These are phyloP conservation scores for Piprites chloris DNA, from an alignment of 2,113 vertebrate species.

Conservation along the genomic window DNA sequence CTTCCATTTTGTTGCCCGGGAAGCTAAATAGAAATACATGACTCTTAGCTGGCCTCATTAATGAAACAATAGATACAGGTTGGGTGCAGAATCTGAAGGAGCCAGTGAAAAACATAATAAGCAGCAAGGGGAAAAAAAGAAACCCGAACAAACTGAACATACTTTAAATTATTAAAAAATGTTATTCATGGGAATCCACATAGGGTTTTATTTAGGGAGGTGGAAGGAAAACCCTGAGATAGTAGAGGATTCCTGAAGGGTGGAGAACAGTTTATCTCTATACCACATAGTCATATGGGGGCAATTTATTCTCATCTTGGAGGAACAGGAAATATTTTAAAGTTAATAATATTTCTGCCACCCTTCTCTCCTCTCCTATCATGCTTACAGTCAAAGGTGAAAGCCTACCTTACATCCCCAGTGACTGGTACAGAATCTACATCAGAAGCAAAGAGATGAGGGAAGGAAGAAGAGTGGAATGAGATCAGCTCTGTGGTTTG, in stretches of 20 bases:
- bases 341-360: conserved; percentile 60
- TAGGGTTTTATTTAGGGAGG: not conserved
- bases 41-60: not conserved
- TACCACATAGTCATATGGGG: conserved; percentile 24
- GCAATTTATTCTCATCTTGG: conserved; percentile 64
- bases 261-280: conserved; percentile 2
- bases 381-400: conserved; percentile 61
- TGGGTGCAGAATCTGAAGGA: not conserved
- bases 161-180: conserved; percentile 25
- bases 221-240: conserved; percentile 1
- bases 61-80: not conserved
- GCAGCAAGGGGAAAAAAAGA: not conserved
- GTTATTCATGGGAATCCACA: not conserved
- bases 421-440: conserved; percentile 28
- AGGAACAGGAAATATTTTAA: conserved; percentile 59
- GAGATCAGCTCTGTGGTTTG: conserved; percentile 41
- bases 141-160: not conserved
- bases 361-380: conserved; percentile 14
- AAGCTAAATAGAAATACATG: conserved; percentile 40
- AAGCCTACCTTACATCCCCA: not conserved
- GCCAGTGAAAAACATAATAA: not conserved
- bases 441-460: conserved; percentile 42
- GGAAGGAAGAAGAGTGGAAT: not conserved
- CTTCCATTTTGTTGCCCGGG: conserved; percentile 24
- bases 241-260: conserved; percentile 5